Evolutionary conservation across 2,888 invertebrate genomes (phyloP), one percentile per base, ranked within the genome.

Genomic region (Mactromeris polynyma): DNA sequence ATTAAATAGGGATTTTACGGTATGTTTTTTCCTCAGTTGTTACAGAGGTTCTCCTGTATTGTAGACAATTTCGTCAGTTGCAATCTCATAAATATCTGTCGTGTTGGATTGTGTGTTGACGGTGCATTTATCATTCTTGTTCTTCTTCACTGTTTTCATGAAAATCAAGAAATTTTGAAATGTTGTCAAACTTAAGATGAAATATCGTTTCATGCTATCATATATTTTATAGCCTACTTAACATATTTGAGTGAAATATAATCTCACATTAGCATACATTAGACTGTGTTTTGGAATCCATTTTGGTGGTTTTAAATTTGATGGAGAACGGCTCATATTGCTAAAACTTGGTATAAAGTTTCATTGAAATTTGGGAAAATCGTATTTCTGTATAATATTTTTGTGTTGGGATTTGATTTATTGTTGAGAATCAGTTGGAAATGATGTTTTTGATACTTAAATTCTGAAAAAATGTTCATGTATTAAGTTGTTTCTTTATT

Each of bases 151-250:
- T 26, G 26, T n/a, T 64, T 64, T 64, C 26, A 36, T 33, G 36
- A 73, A 73, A 73, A 36, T 73, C 14, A 36, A 73, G 73, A 73
- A 36, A 36, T 73, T 33, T 73, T 33, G 73, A 73, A 73, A 73
- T 73, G 36, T 73, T 73, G 69, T 69, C 31, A 73, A 73, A 36
- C 36, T 73, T 33, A 33, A 73, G 33, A 73, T 73, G 73, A 73
- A 73, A 73, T 73, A 73, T 73, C 11, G 73, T 73, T 36, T 36
- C 19, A 73, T 73, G 14, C 31, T 26, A 36, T 36, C 7, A 36
- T 73, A 33, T 73, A 73, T 73, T 73, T 73, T 73, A 73, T 73
- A 36, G 11, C 73, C 14, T 19, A 33, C n/a, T 73, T 73, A 36
- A 33, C 73, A 73, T 73, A 73, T 17, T 33, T 73, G 73, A 36